Percentiles rank a stretch among this genome's conserved stretches.
Conservation (phyloP, 2,113 vertebrate species). For the Amphilophus citrinellus region DNA sequence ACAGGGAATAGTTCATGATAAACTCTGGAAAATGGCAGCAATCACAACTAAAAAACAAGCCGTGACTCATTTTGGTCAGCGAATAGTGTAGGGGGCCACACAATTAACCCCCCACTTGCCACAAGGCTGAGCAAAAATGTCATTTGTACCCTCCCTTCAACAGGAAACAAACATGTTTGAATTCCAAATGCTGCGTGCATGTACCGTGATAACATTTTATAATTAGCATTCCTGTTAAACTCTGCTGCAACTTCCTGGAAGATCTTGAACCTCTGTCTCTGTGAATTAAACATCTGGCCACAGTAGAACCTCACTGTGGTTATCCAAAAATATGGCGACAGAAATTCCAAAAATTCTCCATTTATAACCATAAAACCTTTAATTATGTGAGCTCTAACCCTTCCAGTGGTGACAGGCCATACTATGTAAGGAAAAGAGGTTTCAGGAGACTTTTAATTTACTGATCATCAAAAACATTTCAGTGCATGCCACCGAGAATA, state of each 20-base stretch:
- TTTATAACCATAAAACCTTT: slow-evolving; percentile 65
- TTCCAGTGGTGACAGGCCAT: slow-evolving; percentile 27
- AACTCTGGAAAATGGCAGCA: slow-evolving; percentile 67
- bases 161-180: slow-evolving; percentile 65
- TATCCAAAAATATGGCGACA: slow-evolving; percentile 62
- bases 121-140: slow-evolving; percentile 19
- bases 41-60: slow-evolving; percentile 66
- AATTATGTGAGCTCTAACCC: slow-evolving; percentile 49
- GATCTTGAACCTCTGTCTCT: slow-evolving; percentile 40
- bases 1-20: slow-evolving; percentile 71
- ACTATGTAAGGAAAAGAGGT: not conserved
- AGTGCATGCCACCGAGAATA: not conserved
- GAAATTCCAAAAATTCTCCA: slow-evolving; percentile 57
- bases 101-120: slow-evolving; percentile 47
- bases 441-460: slow-evolving; percentile 14
- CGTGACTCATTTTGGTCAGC: slow-evolving; percentile 63
- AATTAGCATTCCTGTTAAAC: slow-evolving; percentile 66
- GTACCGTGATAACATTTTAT: slow-evolving; percentile 25
- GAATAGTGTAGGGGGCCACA: slow-evolving; percentile 42
- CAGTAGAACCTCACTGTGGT: slow-evolving; percentile 60
- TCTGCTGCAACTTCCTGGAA: slow-evolving; percentile 53
- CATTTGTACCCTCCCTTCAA: slow-evolving; percentile 26
- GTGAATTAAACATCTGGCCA: slow-evolving; percentile 43
- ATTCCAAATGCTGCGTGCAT: slow-evolving; percentile 29
- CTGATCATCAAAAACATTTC: not conserved